These are phyloP conservation scores for Drosophila kuntzei DNA, from an alignment of 2,888 invertebrate species.

Conservation along the genomic window DNA sequence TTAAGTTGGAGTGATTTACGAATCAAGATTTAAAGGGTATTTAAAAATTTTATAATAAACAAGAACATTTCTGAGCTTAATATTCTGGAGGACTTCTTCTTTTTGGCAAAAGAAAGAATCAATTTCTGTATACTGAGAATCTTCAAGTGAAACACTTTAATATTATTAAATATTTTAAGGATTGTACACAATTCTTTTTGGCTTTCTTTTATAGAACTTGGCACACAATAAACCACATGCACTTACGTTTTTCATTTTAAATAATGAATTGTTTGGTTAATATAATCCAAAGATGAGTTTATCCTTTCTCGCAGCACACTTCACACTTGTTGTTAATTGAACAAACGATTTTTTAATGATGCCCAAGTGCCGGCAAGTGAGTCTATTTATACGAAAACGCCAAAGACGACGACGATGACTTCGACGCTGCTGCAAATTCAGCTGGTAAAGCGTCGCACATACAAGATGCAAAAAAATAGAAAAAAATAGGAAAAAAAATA, in stretches of 20 bases:
- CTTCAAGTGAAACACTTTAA: neutral
- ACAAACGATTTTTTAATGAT: constrained; percentile 85
- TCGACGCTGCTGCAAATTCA: constrained; percentile 40
- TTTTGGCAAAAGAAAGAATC: neutral
- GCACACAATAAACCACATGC: constrained; percentile 44
- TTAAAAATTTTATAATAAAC: neutral
- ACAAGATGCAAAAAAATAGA: constrained; percentile 59
- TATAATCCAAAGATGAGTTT: constrained; percentile 61
- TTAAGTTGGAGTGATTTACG: neutral
- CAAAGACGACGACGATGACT: constrained; percentile 42
- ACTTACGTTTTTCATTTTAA: constrained; percentile 83
- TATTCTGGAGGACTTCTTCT: neutral
- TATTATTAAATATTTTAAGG: constrained; percentile 1
- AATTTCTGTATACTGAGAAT: neutral
- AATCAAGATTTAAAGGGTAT: neutral
- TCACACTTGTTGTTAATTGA: constrained; percentile 82
- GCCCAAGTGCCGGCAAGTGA: constrained; percentile 84
- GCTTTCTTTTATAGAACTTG: neutral
- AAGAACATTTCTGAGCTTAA: constrained; percentile 1
- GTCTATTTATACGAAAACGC: constrained; percentile 84
- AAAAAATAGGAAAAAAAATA: neutral
- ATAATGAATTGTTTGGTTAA: constrained; percentile 26
- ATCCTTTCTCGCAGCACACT: constrained; percentile 62
- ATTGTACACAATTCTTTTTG: neutral
- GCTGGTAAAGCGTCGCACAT: constrained; percentile 71